Base-by-base conservation (phyloP, 2,797 vertebrate species). In the Myotis findleyi region DNA sequence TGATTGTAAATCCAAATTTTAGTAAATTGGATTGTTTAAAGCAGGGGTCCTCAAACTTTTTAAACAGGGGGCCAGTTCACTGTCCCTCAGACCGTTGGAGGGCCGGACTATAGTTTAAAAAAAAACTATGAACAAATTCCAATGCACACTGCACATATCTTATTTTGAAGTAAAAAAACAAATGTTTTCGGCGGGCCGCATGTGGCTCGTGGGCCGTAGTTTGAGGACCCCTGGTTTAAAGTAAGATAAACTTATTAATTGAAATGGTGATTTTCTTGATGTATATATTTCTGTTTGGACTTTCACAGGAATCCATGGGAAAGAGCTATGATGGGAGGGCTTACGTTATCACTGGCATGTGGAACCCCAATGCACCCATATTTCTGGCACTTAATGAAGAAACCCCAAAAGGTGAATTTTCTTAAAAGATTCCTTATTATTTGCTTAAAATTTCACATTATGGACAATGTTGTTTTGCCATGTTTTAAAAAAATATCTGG, bases 311-410 rank as follows among this genome's bases (percentile, higher is more conserved):
- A 94, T 99, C 99, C 17, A 99, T 99, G 99, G 99, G 99, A 38
- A 99, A 99, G 97, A 99, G 99, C 96, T 98, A 98, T 55, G 99
- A 99, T 96, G 99, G 99, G 55, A 99, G 99, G 97, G 98, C 99
- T 23, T 99, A 99, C 44, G 97, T 99, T 73, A 99, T 99, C 96
- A 99, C 99, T 44, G 99, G 99, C 90, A 99, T 98, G 36, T 99
- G 99, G 99, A 99, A 99, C 97, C 99, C 99, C 38, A 99, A 99
- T 95, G 98, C 97, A 64, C 98, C 99, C 3, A 98, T 98, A 87
- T 99, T 99, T 98, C 98, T 99, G 62, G 98, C 97, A 0, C 99
- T 99, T 93, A 99, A 99, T 91, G 99, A 99, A 97, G 99, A 99
- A 98, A 99, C 99, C 1, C 99, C 99, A n/a, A 99, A 99, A 99